phyloP scores from a whole-genome alignment of 2,113 vertebrate genomes.

The Asarcornis scutulata region DNA sequence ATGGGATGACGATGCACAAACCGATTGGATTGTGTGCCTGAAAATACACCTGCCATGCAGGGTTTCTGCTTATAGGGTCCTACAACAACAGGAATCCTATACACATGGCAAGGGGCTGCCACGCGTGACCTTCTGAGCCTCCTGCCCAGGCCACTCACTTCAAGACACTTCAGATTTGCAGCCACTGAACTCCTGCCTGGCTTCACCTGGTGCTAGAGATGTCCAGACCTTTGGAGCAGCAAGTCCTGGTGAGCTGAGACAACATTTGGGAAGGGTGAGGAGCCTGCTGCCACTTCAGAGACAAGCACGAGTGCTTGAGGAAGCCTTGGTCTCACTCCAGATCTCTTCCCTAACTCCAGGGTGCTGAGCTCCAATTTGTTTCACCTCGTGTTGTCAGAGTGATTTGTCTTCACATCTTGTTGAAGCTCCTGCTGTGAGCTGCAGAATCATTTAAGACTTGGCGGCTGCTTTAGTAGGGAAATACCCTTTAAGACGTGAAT shows the following conservation, averaged over 20 bases:
- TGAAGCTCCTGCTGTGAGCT: slow-evolving; percentile 12
- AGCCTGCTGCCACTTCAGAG: slow-evolving; percentile 1
- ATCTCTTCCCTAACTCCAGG: slow-evolving; percentile 45
- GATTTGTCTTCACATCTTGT: slow-evolving; percentile 44
- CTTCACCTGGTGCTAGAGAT: background rate
- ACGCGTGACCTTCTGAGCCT: background rate
- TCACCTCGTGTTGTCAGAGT: background rate
- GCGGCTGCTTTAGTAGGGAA: slow-evolving; percentile 45
- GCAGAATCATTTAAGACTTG: slow-evolving; percentile 56
- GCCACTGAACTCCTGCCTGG: background rate
- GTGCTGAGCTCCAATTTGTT: slow-evolving; percentile 31
- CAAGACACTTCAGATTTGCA: background rate
- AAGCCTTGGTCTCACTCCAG: background rate
- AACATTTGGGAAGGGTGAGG: background rate
- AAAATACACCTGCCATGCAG: background rate
- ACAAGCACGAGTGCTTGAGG: background rate
- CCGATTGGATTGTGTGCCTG: background rate
- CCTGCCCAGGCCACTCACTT: background rate
- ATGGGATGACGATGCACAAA: accelerated
- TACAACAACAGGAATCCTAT: background rate
- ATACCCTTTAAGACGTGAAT: slow-evolving; percentile 37
- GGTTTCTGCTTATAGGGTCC: background rate
- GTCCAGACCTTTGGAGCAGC: background rate
- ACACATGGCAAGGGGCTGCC: background rate
- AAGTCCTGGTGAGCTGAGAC: background rate